A percentile compares a stretch with the other conserved stretches of the same genome.
phyloP scores from a whole-genome alignment of 2,113 vertebrate species.

The Hippocampus abdominalis region DNA sequence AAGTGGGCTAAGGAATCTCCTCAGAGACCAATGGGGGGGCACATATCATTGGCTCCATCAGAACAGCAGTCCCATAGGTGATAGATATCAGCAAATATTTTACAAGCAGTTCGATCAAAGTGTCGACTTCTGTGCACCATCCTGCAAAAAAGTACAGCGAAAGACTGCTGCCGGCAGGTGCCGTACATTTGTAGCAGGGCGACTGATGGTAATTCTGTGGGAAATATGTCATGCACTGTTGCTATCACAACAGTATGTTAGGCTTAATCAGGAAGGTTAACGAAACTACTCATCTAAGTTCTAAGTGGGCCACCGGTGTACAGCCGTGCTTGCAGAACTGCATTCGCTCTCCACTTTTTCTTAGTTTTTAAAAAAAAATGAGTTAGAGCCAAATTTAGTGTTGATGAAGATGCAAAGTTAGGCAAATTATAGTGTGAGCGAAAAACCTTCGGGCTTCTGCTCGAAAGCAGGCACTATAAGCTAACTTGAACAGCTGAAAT shows the following conservation, averaged over 20 bases:
- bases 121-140: constrained; percentile 72
- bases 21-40: constrained; percentile 84
- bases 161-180: constrained; percentile 70
- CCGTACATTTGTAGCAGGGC: constrained; percentile 74
- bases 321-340: constrained; percentile 34
- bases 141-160: constrained; percentile 56
- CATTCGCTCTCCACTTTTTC: constrained; percentile 12
- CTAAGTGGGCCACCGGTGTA: constrained; percentile 73
- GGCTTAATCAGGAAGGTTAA: constrained; percentile 75
- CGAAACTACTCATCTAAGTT: constrained; percentile 81
- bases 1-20: constrained; percentile 83
- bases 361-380: too few species aligned
- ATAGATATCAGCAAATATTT: constrained; percentile 88
- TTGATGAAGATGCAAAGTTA: constrained; percentile 23
- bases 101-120: constrained; percentile 76
- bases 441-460: too few species aligned
- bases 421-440: not conserved
- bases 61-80: constrained; percentile 86
- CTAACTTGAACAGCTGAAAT: too few species aligned
- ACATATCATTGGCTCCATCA: constrained; percentile 91
- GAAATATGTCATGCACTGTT: constrained; percentile 76
- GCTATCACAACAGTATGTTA: constrained; percentile 75
- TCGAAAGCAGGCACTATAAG: too few species aligned
- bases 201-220: constrained; percentile 78
- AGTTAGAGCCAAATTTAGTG: constrained; percentile 13